Conservation (phyloP, 2,797 vertebrate genomes). For the Ataeniobius toweri region DNA sequence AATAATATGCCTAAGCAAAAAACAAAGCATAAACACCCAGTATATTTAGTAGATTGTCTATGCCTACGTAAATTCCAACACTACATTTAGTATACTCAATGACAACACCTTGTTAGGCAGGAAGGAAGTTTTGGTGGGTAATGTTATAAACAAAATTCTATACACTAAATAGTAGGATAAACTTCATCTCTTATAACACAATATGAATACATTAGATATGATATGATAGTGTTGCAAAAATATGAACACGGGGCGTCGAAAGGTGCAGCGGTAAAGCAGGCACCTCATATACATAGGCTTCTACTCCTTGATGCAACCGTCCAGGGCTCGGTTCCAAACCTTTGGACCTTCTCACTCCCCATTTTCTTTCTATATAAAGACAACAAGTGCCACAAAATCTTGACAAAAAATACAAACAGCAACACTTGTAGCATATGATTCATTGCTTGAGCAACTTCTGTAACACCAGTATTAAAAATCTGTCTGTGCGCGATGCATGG, state of each 20-base stretch:
- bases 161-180: too few species aligned
- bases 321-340: not conserved
- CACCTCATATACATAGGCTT: not conserved
- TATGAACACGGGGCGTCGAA: not conserved
- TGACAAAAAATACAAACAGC: too few species aligned
- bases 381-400: too few species aligned
- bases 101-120: too few species aligned
- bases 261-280: not conserved
- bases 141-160: too few species aligned
- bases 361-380: too few species aligned
- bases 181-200: not conserved
- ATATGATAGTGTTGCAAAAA: not conserved
- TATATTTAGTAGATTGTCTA: not conserved
- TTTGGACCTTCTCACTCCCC: not conserved
- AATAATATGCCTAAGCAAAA: not conserved
- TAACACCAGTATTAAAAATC: too few species aligned
- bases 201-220: not conserved
- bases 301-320: not conserved
- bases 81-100: not conserved
- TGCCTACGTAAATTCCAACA: not conserved
- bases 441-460: too few species aligned
- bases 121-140: too few species aligned
- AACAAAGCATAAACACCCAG: not conserved
- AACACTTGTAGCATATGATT: too few species aligned
- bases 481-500: too few species aligned